A percentile compares a stretch with the other conserved stretches of the same genome.
phyloP scores from a whole-genome alignment of 2,797 vertebrate species.

The Helarctos malayanus region DNA sequence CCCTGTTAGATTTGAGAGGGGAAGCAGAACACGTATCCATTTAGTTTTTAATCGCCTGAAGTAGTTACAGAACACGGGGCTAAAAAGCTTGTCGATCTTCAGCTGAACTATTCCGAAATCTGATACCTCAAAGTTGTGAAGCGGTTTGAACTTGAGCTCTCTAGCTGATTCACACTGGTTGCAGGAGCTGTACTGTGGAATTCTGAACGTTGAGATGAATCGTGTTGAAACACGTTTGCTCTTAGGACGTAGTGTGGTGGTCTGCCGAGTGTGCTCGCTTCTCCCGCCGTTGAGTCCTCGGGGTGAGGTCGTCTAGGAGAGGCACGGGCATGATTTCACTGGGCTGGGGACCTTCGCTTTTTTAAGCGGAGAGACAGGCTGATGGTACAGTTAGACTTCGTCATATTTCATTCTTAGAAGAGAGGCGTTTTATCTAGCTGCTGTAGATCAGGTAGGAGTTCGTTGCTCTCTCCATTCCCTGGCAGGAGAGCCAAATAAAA shows the following conservation, averaged over 20 bases:
- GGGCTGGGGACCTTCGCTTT: neutral
- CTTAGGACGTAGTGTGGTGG: neutral
- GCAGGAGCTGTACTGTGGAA: neutral
- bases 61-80: neutral
- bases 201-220: neutral
- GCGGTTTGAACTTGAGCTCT: neutral
- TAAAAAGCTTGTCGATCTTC: neutral
- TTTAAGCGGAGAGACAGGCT: neutral
- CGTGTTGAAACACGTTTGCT: neutral
- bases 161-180: neutral
- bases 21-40: neutral
- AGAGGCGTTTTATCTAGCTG: neutral
- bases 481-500: neutral
- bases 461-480: neutral
- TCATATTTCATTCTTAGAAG: neutral
- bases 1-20: neutral
- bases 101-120: neutral
- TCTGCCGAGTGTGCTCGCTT: neutral
- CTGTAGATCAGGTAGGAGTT: neutral
- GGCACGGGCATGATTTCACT: neutral
- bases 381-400: neutral
- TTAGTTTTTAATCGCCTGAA: slow-evolving; percentile 27
- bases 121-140: neutral
- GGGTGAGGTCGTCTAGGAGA: neutral
- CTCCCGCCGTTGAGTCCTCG: no score